Conservation (phyloP, 2,888 invertebrate species). For the Machimus atricapillus region DNA sequence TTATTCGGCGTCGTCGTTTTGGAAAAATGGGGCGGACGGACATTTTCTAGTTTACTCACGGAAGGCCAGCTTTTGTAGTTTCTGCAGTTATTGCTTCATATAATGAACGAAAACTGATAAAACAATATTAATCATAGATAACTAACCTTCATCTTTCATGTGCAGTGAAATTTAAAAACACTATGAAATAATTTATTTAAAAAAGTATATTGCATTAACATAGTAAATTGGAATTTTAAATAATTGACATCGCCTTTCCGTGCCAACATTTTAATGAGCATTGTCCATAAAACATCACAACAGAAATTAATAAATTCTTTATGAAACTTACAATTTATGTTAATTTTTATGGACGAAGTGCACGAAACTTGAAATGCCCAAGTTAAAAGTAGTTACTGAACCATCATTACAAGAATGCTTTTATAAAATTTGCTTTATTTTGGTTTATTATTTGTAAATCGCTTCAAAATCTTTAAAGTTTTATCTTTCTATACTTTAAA, state of each 20-base stretch:
- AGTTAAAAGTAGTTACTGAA: background rate
- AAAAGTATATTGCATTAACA: background rate
- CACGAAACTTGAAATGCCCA: background rate
- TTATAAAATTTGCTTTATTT: background rate
- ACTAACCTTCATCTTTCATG: background rate
- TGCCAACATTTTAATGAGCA: background rate
- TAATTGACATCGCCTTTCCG: background rate
- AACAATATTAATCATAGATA: background rate
- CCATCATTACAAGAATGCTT: background rate
- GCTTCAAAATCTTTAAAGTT: background rate
- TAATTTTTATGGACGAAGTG: background rate
- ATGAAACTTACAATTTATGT: background rate
- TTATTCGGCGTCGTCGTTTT: background rate
- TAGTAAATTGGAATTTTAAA: background rate
- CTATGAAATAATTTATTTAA: too few species aligned
- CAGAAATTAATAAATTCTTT: background rate
- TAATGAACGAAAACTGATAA: background rate
- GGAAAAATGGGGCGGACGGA: constrained; percentile 8
- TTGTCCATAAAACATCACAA: background rate
- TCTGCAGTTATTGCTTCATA: background rate
- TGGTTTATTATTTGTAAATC: background rate
- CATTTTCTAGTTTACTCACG: background rate
- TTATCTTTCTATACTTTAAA: background rate
- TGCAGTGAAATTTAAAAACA: background rate
- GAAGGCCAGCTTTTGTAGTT: background rate